phyloP scores from a whole-genome alignment of 2,113 vertebrate genomes.

The Tragelaphus scriptus region DNA sequence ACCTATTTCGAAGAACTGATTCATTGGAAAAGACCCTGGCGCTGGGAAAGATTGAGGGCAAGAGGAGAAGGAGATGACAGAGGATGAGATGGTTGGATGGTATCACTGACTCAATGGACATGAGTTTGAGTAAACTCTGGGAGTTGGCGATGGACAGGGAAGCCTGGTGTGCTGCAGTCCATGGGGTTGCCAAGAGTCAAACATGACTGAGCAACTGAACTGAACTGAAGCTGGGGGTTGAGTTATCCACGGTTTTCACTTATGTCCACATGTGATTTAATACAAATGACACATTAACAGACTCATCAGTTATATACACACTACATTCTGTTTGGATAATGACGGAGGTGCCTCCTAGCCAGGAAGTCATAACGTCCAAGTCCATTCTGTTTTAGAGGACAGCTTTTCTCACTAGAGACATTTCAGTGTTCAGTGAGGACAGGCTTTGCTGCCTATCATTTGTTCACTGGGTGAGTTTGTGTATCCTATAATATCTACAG shows the following conservation, averaged over 20 bases:
- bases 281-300: background rate
- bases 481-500: background rate
- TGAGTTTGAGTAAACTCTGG: background rate
- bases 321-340: background rate
- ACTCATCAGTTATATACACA: background rate
- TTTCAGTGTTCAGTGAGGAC: background rate
- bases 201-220: background rate
- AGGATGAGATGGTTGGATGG: background rate
- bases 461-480: background rate
- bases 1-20: background rate
- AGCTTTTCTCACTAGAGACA: background rate
- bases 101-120: background rate
- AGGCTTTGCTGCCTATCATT: background rate
- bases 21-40: background rate
- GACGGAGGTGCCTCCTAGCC: background rate
- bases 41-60: background rate
- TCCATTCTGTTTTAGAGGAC: background rate
- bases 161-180: background rate
- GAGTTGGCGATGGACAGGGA: background rate
- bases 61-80: background rate
- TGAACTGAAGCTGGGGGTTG: background rate
- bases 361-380: background rate
- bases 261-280: background rate
- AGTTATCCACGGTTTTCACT: background rate
- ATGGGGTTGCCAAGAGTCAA: accelerated